phyloP scores from a whole-genome alignment of 2,113 vertebrate genomes.

The Xenopus borealis region DNA sequence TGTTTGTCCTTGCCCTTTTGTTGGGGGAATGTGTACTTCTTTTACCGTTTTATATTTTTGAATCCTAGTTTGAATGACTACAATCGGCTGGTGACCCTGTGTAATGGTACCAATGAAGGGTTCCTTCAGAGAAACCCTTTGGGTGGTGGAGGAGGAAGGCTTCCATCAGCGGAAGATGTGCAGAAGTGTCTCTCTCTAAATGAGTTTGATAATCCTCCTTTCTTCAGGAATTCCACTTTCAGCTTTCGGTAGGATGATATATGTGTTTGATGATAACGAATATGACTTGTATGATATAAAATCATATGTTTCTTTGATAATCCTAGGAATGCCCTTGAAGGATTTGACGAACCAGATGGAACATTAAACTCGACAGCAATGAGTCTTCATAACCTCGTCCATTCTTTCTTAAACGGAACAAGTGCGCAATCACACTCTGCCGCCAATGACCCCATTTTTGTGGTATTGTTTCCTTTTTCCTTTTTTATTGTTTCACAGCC shows the following conservation, averaged over 20 bases:
- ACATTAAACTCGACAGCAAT: conserved; percentile 64
- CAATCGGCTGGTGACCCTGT: conserved; percentile 85
- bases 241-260: conserved; percentile 86
- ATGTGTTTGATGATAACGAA: not conserved
- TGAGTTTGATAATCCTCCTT: conserved; percentile 88
- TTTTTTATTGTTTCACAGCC: too few species aligned
- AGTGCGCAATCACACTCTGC: conserved; percentile 79
- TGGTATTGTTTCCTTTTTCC: conserved; percentile 66
- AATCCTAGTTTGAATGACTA: conserved; percentile 87
- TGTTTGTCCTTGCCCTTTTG: too few species aligned
- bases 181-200: conserved; percentile 79
- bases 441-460: conserved; percentile 93
- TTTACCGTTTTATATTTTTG: not conserved
- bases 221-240: conserved; percentile 87
- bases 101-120: conserved; percentile 87
- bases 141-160: conserved; percentile 40
- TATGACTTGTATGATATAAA: not conserved
- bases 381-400: conserved; percentile 89
- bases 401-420: conserved; percentile 88
- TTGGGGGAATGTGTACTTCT: not conserved
- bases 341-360: conserved; percentile 76
- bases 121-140: conserved; percentile 64
- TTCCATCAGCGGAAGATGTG: conserved; percentile 78
- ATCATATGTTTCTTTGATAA: too few species aligned
- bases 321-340: conserved; percentile 87